phyloP scores from a whole-genome alignment of 2,113 vertebrate genomes.

The Lipophrys pholis region DNA sequence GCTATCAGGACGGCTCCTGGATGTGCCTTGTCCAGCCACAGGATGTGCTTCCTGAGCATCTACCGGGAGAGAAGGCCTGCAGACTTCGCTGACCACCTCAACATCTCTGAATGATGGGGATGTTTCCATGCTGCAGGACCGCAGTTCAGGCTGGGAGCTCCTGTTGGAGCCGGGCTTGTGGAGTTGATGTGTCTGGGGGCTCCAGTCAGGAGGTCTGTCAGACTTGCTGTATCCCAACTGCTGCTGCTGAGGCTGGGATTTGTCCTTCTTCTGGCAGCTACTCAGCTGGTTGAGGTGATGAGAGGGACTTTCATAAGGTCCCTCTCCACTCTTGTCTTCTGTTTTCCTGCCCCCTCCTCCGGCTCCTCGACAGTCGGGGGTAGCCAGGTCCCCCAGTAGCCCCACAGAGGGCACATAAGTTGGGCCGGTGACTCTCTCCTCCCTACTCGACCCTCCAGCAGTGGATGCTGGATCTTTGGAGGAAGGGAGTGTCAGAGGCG shows the following conservation, averaged over 20 bases:
- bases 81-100: constrained; percentile 83
- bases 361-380: constrained; percentile 84
- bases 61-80: constrained; percentile 82
- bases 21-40: constrained; percentile 61
- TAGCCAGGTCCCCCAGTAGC: constrained; percentile 85
- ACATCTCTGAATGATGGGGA: constrained; percentile 71
- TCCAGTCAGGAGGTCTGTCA: constrained; percentile 90
- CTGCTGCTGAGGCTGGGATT: constrained; percentile 74
- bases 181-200: constrained; percentile 69
- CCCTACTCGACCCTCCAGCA: constrained; percentile 76
- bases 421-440: constrained; percentile 88
- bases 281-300: constrained; percentile 64
- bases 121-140: constrained; percentile 87
- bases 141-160: constrained; percentile 72
- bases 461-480: constrained; percentile 85
- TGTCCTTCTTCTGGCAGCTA: constrained; percentile 82
- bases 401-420: constrained; percentile 93
- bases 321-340: constrained; percentile 64
- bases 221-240: constrained; percentile 86
- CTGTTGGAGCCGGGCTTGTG: constrained; percentile 64
- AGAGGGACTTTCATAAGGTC: constrained; percentile 61
- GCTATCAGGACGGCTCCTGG: constrained; percentile 84
- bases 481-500: constrained; percentile 76
- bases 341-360: constrained; percentile 77
- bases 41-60: constrained; percentile 78